These are phyloP conservation scores for Penaeus vannamei DNA, from an alignment of 1,140 invertebrate species.

Conservation along the genomic window DNA sequence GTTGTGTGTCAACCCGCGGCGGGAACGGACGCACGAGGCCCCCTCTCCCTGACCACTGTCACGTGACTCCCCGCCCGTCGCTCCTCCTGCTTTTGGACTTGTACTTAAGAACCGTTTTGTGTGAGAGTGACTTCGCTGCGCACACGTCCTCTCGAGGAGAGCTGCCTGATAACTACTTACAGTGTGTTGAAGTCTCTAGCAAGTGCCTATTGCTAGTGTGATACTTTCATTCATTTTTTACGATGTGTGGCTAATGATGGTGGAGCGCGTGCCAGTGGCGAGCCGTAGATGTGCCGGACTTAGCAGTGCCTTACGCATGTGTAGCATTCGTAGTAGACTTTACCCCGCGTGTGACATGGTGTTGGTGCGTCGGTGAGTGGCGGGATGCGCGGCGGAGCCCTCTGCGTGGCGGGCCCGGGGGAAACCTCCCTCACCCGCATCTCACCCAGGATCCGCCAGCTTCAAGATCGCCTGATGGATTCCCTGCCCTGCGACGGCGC, in stretches of 20 bases:
- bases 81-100: too few species aligned
- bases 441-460: slow-evolving; percentile 64
- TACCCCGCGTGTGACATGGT: neutral
- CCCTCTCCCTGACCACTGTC: slow-evolving; percentile 18
- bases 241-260: too few species aligned
- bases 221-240: too few species aligned
- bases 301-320: too few species aligned
- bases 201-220: neutral
- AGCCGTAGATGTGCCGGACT: too few species aligned
- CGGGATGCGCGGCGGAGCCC: slow-evolving; percentile 48
- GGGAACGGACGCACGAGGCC: slow-evolving; percentile 39
- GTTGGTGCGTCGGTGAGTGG: slow-evolving; percentile 31
- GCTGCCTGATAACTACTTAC: slow-evolving; percentile 4
- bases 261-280: too few species aligned
- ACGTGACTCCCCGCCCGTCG: slow-evolving; percentile 34
- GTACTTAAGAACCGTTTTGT: too few species aligned
- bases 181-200: slow-evolving; percentile 32
- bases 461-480: slow-evolving; percentile 64
- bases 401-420: slow-evolving; percentile 61
- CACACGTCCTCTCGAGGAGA: neutral
- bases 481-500: slow-evolving; percentile 65
- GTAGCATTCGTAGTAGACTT: too few species aligned
- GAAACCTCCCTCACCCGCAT: slow-evolving; percentile 53
- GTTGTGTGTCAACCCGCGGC: slow-evolving; percentile 29
- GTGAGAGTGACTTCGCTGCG: neutral